Percentiles rank a stretch among this genome's conserved stretches.
These are phyloP conservation scores for Cygnus olor DNA, from an alignment of 2,797 vertebrate species.

Conservation along the genomic window DNA sequence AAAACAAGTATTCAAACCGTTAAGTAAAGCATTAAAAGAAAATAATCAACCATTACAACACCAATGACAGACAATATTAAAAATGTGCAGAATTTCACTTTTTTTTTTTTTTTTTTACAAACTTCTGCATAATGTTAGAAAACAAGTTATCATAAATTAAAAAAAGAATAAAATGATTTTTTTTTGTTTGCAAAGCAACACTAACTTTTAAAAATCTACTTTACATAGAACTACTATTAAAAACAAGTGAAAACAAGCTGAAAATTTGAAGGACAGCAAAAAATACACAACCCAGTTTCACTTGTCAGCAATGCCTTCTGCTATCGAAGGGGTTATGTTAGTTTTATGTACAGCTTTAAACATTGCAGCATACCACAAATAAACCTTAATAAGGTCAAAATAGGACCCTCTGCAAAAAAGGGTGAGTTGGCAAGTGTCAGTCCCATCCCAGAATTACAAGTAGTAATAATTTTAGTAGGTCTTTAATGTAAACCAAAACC, in stretches of 20 bases:
- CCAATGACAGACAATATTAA: conserved; percentile 71
- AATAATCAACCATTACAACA: conserved; percentile 66
- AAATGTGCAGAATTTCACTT: conserved; percentile 75
- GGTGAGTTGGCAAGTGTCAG: conserved; percentile 74
- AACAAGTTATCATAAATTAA: conserved; percentile 78
- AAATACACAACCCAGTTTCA: conserved; percentile 65
- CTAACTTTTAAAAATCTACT: conserved; percentile 63
- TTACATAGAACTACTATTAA: conserved; percentile 65
- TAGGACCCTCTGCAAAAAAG: conserved; percentile 78
- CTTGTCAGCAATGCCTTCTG: conserved; percentile 63
- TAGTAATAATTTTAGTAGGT: conserved; percentile 47
- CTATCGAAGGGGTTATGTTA: conserved; percentile 61
- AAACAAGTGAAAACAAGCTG: conserved; percentile 66
- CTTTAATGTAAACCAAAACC: conserved; percentile 21
- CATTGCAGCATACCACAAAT: conserved; percentile 67
- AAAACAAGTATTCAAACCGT: conserved; percentile 70
- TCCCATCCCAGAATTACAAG: conserved; percentile 56
- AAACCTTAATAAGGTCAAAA: conserved; percentile 83
- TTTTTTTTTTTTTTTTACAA: conserved; percentile 36
- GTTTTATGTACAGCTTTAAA: conserved; percentile 63
- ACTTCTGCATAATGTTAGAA: conserved; percentile 71
- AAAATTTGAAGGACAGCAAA: conserved; percentile 63
- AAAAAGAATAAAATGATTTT: conserved; percentile 63
- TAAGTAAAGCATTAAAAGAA: conserved; percentile 60
- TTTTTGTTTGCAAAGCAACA: conserved; percentile 60